Evolutionary conservation across 2,113 vertebrate genomes (phyloP).

Genomic region (Salvator merianae): DNA sequence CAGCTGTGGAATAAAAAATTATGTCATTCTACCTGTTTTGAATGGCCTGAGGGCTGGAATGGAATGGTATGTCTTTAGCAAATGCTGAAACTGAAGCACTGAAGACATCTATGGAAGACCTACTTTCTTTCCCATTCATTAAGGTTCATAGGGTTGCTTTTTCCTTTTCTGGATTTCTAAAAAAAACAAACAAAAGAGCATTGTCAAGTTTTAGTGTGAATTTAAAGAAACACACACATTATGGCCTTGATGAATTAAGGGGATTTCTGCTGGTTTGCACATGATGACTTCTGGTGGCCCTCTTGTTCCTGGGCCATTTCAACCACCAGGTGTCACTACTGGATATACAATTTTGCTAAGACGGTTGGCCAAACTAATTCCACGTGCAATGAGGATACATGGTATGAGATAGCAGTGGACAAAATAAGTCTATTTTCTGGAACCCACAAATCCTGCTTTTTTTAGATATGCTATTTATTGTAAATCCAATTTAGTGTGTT

Average conservation of each 20-base stretch:
- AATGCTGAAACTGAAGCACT: no score
- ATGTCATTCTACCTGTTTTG: no score
- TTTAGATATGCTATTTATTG: background rate
- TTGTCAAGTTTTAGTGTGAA: background rate
- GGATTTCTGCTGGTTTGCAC: background rate
- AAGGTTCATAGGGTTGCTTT: no score
- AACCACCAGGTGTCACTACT: slow-evolving; percentile 49
- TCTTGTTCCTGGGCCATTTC: slow-evolving; percentile 7
- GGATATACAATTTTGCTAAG: background rate
- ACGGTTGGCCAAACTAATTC: slow-evolving; percentile 23
- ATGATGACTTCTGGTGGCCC: slow-evolving; percentile 9
- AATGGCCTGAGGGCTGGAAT: no score
- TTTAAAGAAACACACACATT: background rate
- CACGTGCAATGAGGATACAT: slow-evolving; percentile 15
- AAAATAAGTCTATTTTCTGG: background rate
- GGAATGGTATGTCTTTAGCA: no score
- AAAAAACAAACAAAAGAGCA: background rate
- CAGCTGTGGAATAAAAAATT: no score
- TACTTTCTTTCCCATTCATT: background rate
- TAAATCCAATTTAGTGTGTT: background rate
- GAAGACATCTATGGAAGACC: no score
- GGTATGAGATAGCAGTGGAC: background rate
- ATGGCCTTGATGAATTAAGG: background rate
- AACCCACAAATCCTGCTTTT: background rate
- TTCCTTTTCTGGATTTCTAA: background rate